Evolutionary conservation across 2,888 invertebrate genomes (phyloP).

Genomic region (Pinctada fucata): DNA sequence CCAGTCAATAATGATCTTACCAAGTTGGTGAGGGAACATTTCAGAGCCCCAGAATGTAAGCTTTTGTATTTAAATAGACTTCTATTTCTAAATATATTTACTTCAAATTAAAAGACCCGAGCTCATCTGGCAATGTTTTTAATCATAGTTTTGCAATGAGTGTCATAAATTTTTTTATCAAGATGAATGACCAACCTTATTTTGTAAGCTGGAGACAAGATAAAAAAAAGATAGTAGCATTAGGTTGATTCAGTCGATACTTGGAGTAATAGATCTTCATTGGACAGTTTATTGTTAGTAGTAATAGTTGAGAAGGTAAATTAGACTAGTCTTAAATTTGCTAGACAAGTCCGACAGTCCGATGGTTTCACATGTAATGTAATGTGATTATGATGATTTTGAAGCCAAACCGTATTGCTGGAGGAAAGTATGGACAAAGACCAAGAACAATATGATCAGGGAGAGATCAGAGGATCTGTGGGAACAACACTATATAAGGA

Average conservation of each 20-base stretch:
- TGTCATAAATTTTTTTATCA: too few relatives aligned
- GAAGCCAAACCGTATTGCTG: slow-evolving; percentile 43
- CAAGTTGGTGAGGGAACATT: slow-evolving; percentile 15
- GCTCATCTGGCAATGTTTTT: too few relatives aligned
- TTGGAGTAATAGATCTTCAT: too few relatives aligned
- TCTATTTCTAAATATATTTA: not conserved
- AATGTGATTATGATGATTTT: not conserved
- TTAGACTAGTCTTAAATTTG: too few relatives aligned
- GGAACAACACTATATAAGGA: slow-evolving; percentile 45
- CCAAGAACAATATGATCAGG: slow-evolving; percentile 44
- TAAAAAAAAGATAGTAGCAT: not conserved
- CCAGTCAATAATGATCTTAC: slow-evolving; percentile 18
- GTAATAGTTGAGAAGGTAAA: too few relatives aligned
- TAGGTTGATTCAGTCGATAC: too few relatives aligned
- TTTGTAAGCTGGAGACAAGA: too few relatives aligned
- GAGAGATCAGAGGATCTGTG: slow-evolving; percentile 53
- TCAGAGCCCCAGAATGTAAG: slow-evolving; percentile 15
- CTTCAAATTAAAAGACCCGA: not conserved
- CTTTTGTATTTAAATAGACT: not conserved
- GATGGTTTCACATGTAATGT: too few relatives aligned
- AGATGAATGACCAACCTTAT: too few relatives aligned
- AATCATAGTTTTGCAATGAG: too few relatives aligned
- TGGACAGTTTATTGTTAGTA: too few relatives aligned
- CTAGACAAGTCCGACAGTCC: too few relatives aligned
- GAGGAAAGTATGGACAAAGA: slow-evolving; percentile 49